Conservation (phyloP, 1,140 invertebrate species). For the Drosophila navojoa region DNA sequence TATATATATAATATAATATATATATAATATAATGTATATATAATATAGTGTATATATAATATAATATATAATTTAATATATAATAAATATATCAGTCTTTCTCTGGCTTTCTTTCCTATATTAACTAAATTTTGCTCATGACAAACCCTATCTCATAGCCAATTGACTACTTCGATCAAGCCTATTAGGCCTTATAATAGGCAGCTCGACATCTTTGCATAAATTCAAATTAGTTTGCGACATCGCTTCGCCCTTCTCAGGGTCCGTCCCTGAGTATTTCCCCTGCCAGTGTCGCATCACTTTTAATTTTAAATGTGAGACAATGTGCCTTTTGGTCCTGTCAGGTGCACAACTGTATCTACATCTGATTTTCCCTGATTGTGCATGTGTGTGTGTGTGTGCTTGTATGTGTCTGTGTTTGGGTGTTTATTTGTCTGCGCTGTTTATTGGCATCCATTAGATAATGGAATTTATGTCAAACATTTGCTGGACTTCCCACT, state of each 20-base stretch:
- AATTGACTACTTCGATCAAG: not conserved
- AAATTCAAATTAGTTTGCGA: slow-evolving; percentile 74
- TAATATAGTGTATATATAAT: too few species aligned
- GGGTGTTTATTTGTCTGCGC: slow-evolving; percentile 17
- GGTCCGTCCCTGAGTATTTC: not conserved
- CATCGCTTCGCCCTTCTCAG: slow-evolving; percentile 4
- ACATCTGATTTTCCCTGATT: slow-evolving; percentile 35
- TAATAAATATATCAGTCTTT: too few species aligned
- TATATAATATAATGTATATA: too few species aligned
- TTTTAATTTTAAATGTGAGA: slow-evolving; percentile 72
- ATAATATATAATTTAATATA: too few species aligned
- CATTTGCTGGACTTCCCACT: slow-evolving; percentile 46
- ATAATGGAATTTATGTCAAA: slow-evolving; percentile 74
- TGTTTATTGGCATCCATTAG: slow-evolving; percentile 79
- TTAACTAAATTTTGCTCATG: too few species aligned
- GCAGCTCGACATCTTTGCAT: slow-evolving; percentile 46
- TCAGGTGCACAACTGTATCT: slow-evolving; percentile 64
- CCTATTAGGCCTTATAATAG: slow-evolving; percentile 9
- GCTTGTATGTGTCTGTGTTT: slow-evolving; percentile 4
- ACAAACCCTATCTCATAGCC: not conserved
- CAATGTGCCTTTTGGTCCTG: slow-evolving; percentile 64
- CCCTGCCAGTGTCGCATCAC: slow-evolving; percentile 56
- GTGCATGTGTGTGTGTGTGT: not conserved
- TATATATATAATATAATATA: too few species aligned
- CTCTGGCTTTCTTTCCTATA: too few species aligned